A percentile compares a stretch with the other conserved stretches of the same genome.
Conservation (phyloP, 2,113 vertebrate genomes). For the Salvelinus sp. region DNA sequence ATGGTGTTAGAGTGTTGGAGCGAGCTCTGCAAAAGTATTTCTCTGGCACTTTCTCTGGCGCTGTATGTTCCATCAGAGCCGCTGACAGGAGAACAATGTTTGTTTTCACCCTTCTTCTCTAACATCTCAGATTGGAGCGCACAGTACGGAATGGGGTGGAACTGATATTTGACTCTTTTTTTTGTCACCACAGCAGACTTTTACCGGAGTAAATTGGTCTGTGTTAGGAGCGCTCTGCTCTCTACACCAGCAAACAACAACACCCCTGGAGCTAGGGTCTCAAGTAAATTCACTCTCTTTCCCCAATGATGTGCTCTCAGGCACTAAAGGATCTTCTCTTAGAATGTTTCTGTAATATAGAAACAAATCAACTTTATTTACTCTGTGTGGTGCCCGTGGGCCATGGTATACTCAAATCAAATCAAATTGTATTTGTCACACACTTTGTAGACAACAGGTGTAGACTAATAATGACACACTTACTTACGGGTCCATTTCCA, state of each 20-base stretch:
- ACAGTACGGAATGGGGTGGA: conserved; percentile 61
- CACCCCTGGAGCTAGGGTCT: conserved; percentile 62
- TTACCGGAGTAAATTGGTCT: conserved; percentile 71
- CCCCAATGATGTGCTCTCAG: conserved; percentile 37
- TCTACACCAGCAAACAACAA: conserved; percentile 64
- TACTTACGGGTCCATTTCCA: too few species aligned
- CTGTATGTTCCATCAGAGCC: conserved; percentile 49
- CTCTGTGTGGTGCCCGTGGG: too few species aligned
- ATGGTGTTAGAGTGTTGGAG: conserved; percentile 19
- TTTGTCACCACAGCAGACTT: conserved; percentile 52
- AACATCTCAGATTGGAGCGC: conserved; percentile 65
- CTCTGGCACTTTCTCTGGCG: conserved; percentile 28
- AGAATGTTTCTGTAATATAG: conserved; percentile 30
- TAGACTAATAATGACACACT: too few species aligned
- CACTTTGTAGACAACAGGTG: too few species aligned
- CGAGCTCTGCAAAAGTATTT: conserved; percentile 35
- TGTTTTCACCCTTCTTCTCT: conserved; percentile 57
- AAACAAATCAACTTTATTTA: too few species aligned
- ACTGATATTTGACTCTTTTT: conserved; percentile 42
- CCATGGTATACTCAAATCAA: too few species aligned
- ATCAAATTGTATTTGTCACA: too few species aligned
- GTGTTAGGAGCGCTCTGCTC: conserved; percentile 57
- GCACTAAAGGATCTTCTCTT: conserved; percentile 41
- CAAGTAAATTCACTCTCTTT: conserved; percentile 46
- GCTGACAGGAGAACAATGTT: conserved; percentile 61